A percentile compares a stretch with the other conserved stretches of the same genome.
Evolutionary conservation across 2,797 vertebrate species (phyloP).

Genomic region (Paguma larvata): DNA sequence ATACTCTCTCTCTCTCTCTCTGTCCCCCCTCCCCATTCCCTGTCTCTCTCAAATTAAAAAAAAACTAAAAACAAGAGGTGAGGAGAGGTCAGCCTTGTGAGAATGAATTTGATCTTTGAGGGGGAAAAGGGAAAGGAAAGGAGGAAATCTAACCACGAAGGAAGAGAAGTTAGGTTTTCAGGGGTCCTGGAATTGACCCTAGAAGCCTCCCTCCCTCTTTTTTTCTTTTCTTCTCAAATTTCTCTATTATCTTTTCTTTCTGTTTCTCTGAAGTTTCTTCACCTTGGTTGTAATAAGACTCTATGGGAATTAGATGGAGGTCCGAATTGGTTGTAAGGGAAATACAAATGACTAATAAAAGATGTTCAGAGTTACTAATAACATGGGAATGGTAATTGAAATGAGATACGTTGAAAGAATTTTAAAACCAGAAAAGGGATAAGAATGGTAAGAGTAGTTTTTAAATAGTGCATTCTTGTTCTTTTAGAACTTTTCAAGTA

Average conservation of each 20-base stretch:
- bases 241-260: neutral
- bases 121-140: neutral
- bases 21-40: neutral
- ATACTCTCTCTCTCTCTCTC: neutral
- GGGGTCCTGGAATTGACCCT: neutral
- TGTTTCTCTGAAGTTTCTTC: neutral
- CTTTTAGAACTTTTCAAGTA: neutral
- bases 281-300: neutral
- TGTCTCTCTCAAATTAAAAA: neutral
- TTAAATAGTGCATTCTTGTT: neutral
- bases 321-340: neutral
- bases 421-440: neutral
- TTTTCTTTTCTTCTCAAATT: neutral
- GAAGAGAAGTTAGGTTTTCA: neutral
- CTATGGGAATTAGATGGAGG: neutral
- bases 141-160: neutral
- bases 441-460: neutral
- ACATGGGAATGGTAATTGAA: neutral
- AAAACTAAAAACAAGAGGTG: neutral
- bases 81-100: neutral
- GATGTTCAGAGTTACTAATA: slow-evolving; percentile 10
- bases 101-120: neutral
- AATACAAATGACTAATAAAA: neutral
- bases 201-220: neutral
- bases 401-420: neutral